phyloP scores from a whole-genome alignment of 2,113 vertebrate species.

The Athene noctua region DNA sequence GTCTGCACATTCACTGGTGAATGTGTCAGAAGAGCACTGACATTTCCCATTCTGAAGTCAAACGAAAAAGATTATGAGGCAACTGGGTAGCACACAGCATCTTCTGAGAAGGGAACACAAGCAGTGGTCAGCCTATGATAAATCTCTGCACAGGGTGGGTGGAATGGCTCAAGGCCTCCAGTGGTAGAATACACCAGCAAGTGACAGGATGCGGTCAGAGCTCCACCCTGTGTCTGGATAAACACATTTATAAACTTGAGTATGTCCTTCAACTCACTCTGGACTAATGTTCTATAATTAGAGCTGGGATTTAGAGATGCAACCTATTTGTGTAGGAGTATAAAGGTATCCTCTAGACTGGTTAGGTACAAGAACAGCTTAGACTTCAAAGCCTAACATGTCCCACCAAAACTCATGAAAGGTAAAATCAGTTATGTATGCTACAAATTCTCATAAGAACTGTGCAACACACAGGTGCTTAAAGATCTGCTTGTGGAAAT shows the following conservation, averaged over 20 bases:
- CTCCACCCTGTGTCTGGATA: slow-evolving; percentile 67
- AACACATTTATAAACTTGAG: slow-evolving; percentile 36
- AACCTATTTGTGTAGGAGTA: neutral
- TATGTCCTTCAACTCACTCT: neutral
- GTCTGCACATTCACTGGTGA: neutral
- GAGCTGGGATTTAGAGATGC: neutral
- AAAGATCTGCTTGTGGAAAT: neutral
- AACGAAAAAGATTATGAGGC: neutral
- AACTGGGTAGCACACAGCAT: neutral
- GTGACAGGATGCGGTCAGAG: slow-evolving; percentile 59
- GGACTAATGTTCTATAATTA: neutral
- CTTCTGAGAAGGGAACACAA: neutral
- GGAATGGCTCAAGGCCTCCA: slow-evolving; percentile 35
- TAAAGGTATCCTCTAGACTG: neutral
- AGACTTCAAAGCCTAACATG: neutral
- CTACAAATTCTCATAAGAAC: neutral
- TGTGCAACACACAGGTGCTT: neutral
- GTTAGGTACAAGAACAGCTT: neutral
- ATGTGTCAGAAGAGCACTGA: neutral
- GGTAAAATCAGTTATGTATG: neutral
- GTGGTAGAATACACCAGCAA: neutral
- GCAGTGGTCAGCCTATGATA: neutral
- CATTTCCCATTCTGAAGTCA: neutral
- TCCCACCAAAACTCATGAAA: neutral
- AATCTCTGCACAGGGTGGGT: neutral